Conservation (phyloP, 2,113 vertebrate genomes). For the Struthidea cinerea region DNA sequence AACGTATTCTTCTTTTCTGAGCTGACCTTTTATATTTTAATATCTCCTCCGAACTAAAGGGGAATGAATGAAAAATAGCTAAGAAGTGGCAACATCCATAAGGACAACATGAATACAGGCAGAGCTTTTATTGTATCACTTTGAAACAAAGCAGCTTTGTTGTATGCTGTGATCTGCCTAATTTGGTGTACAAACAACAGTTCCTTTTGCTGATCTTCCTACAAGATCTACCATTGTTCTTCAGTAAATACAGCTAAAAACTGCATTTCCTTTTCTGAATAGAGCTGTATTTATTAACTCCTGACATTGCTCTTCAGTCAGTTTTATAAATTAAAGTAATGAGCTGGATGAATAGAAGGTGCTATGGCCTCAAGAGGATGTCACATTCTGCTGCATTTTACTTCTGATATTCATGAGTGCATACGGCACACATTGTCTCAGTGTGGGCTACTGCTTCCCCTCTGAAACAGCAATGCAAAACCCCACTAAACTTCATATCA, state of each 20-base stretch:
- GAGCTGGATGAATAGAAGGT: neutral
- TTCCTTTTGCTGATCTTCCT: neutral
- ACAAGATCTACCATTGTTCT: neutral
- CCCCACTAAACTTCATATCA: neutral
- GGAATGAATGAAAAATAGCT: neutral
- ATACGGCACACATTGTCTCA: neutral
- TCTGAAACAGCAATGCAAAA: neutral
- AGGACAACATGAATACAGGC: neutral
- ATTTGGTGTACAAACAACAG: neutral
- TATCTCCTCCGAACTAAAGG: neutral
- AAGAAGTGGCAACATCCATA: neutral
- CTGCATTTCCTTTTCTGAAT: neutral
- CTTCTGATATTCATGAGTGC: neutral
- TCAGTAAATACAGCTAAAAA: neutral
- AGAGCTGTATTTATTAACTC: neutral
- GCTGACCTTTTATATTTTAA: neutral
- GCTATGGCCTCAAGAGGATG: neutral
- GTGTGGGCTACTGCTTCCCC: neutral
- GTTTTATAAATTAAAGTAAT: neutral
- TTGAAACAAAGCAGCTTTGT: neutral
- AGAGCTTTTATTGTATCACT: neutral
- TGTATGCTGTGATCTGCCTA: neutral
- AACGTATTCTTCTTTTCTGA: neutral
- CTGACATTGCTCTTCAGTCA: neutral
- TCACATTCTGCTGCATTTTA: neutral